Evolutionary conservation across 2,797 vertebrate genomes (phyloP), one percentile per base, ranked within the genome.

Genomic region (Tachyglossus aculeatus): DNA sequence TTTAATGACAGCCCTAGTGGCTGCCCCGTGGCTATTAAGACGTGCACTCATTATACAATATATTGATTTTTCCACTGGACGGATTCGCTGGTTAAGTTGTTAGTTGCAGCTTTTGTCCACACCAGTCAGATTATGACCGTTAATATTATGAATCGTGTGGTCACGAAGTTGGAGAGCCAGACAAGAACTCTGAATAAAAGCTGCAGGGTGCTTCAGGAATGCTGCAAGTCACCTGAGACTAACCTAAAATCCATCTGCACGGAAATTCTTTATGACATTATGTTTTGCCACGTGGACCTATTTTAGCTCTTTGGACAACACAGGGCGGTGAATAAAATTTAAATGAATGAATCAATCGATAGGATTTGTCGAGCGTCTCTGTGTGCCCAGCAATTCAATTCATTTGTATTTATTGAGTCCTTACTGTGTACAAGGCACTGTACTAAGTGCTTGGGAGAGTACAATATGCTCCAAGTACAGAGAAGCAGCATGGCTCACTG

Each of bases 51-150:
- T 87, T 83, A 81, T 70, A 86, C 83, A 81, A 54, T 41, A 22
- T 53, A 68, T 84, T 80, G 79, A 79, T 82, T 80, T 37, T 81
- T 79, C 78, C 83, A 75, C 66, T 9, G 15, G 80, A 70, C 66
- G 60, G 55, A 57, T 39, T 70, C 80, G 84, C 68, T 88, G 81
- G 82, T 90, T 88, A 89, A 90, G 87, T 66, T 86, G 80, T 71
- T 78, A 60, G 81, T 73, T 79, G 74, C 19, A 71, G 40, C 61
- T 79, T 44, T 81, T 44, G 48, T 54, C 15, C 63, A 51, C 43
- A 7, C 56, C 19, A 48, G 48, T 68, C 77, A 18, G 70, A 51
- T 64, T 34, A 44, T 47, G 69, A 67, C 77, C 54, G 2, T 64
- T 59, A 51, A 1, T 0, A 0, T 63, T 44, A 70, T 36, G 22